Evolutionary conservation across 30 jellyfish, hydroid and myxozoan genomes (phyloP), one percentile per base, ranked within the genome.

Genomic region (Sanderia malayensis): DNA sequence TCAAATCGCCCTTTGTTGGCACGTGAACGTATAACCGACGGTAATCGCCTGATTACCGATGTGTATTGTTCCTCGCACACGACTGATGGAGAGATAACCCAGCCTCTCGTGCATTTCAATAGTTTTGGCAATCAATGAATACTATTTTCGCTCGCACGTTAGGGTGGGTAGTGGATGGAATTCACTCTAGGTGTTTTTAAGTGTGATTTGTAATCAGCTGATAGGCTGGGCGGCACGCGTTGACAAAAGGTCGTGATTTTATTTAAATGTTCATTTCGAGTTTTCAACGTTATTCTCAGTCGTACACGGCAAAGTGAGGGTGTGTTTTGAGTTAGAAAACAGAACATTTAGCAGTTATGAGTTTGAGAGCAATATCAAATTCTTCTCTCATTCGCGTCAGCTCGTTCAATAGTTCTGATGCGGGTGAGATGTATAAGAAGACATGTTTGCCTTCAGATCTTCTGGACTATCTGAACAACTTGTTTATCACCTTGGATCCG

Each of bases 351-450:
- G 55, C 68, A 64, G 18, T 37, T 4, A 76, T 76, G 88, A 76
- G 88, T 62, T 76, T 79, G 88, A 62, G 67, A 47, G 80, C 63
- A 1, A 47, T 76, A 44, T 76, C 88, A 76, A 76, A 76, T 32
- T 76, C 88, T 4, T 61, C 31, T 32, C 31, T 76, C 22, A 68
- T 76, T 49, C 64, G 88, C 26, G 80, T 46, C 0, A 65, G 63
- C 24, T 61, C 88, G 66, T 46, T 76, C 30, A 62, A 62, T 19
- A 47, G 46, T 31, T 28, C 15, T 25, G 64, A 65, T 19, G 9
- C 63, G 19, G 33, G 21, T 9, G 55, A 47, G 15, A 26, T 27
- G 31, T 37, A 20, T 6, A 44, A 4, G 80, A 63, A 44, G 80
- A 63, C 17, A 76, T 61, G 29, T 63, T 76, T 24, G 80, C 88